A percentile compares a stretch with the other conserved stretches of the same genome.
phyloP scores from a whole-genome alignment of 1,140 invertebrate species.

The Dermatophagoides farinae region DNA sequence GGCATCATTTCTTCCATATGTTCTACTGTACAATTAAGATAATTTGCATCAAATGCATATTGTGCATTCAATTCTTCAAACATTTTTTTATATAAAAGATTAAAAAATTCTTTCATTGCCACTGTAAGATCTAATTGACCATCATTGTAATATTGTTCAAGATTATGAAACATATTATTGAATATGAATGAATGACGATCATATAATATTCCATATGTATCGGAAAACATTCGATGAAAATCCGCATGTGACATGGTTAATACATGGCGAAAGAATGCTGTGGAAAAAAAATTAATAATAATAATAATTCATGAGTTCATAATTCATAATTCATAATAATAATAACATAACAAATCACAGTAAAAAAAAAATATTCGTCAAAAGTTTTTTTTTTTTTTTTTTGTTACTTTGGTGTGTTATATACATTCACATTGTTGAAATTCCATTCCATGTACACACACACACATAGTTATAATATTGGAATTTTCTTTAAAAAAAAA shows the following conservation, averaged over 20 bases:
- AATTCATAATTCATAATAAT: no score
- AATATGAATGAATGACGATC: constrained; percentile 82
- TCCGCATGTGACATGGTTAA: constrained; percentile 56
- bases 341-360: no score
- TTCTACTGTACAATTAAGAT: constrained; percentile 61
- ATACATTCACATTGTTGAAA: no score
- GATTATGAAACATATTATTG: constrained; percentile 63
- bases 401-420: no score
- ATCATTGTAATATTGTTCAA: constrained; percentile 68
- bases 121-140: constrained; percentile 58
- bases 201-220: constrained; percentile 84
- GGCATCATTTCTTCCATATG: constrained; percentile 79
- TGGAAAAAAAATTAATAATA: constrained; percentile 9
- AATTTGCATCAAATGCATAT: constrained; percentile 62
- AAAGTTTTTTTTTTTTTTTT: no score
- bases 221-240: constrained; percentile 81
- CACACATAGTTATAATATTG: no score
- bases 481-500: no score
- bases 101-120: constrained; percentile 80
- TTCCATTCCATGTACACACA: no score
- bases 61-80: constrained; percentile 73
- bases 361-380: no score
- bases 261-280: constrained; percentile 68
- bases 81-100: constrained; percentile 80
- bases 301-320: background rate